Evolutionary conservation across 1,140 invertebrate species (phyloP).

Genomic region (Eulimnadia texana): DNA sequence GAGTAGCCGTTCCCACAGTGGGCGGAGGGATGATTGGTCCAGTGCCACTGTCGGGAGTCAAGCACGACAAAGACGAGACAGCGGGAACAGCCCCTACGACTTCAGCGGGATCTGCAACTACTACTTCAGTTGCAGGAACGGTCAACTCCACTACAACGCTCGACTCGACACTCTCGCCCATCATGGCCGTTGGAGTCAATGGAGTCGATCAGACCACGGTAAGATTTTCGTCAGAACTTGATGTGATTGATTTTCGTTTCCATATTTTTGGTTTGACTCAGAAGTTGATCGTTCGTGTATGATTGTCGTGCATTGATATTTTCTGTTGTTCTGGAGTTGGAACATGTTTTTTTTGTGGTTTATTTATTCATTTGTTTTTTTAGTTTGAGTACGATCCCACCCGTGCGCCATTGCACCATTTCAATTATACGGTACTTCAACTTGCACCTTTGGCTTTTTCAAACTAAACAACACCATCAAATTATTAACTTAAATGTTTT

Average conservation of each 20-base stretch:
- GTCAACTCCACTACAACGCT: not conserved
- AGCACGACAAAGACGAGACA: not conserved
- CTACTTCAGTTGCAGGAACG: not conserved
- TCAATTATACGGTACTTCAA: not conserved
- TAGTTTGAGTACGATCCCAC: not conserved
- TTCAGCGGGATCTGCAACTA: not conserved
- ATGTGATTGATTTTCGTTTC: not conserved
- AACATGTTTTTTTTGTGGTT: not conserved
- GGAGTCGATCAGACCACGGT: not conserved
- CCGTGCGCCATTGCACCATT: not conserved
- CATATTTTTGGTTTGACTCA: not conserved
- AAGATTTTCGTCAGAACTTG: not conserved
- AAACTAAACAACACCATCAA: no score
- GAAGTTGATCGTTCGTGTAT: no score
- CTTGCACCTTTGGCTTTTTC: not conserved
- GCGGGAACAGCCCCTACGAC: not conserved
- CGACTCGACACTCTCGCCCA: not conserved
- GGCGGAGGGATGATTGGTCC: not conserved
- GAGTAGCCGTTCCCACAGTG: slow-evolving; percentile 22
- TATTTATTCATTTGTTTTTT: not conserved
- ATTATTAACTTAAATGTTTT: not conserved
- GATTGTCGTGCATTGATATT: no score
- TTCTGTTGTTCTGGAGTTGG: not conserved
- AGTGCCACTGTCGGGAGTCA: not conserved
- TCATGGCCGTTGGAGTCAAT: not conserved